Percentiles rank a stretch among this genome's conserved stretches.
Conservation (phyloP, 1,140 invertebrate species). For the Drosophila lacertosa region DNA sequence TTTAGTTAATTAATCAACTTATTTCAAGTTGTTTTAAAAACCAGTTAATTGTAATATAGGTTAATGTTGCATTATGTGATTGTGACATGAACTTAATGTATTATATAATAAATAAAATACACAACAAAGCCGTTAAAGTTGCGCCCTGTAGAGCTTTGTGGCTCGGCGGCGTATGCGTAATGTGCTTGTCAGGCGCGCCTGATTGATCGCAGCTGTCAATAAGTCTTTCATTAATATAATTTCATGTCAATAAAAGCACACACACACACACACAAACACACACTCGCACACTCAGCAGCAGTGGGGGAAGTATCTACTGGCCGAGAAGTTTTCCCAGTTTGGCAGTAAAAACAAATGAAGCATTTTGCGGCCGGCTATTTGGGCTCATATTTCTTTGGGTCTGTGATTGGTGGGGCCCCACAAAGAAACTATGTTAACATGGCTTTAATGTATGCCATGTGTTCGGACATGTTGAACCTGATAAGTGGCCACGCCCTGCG, state of each 20-base stretch:
- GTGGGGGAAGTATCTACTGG: not conserved
- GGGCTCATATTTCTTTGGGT: conserved; percentile 14
- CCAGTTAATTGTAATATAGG: conserved; percentile 39
- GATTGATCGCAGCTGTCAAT: conserved; percentile 80
- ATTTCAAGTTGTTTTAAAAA: conserved; percentile 40
- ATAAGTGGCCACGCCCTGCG: conserved; percentile 68
- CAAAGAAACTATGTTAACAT: conserved; percentile 71
- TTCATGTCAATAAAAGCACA: conserved; percentile 60
- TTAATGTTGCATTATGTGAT: conserved; percentile 17
- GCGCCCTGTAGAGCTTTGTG: not conserved
- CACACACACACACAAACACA: conserved; percentile 10
- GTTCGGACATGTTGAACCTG: conserved; percentile 42
- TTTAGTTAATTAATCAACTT: conserved; percentile 12
- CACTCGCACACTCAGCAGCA: conserved; percentile 6
- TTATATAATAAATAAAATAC: conserved; percentile 48
- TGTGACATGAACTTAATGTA: conserved; percentile 59
- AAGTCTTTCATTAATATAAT: conserved; percentile 83
- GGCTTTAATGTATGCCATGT: conserved; percentile 61
- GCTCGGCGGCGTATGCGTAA: conserved; percentile 35
- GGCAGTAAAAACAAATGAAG: conserved; percentile 76
- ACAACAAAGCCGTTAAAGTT: conserved; percentile 33
- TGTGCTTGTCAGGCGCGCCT: conserved; percentile 58
- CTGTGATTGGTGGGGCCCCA: conserved; percentile 45
- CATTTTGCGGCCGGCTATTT: conserved; percentile 57
- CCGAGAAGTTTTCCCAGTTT: conserved; percentile 34